Evolutionary conservation across 1,140 invertebrate genomes (phyloP).

Genomic region (Penaeus japonicus): DNA sequence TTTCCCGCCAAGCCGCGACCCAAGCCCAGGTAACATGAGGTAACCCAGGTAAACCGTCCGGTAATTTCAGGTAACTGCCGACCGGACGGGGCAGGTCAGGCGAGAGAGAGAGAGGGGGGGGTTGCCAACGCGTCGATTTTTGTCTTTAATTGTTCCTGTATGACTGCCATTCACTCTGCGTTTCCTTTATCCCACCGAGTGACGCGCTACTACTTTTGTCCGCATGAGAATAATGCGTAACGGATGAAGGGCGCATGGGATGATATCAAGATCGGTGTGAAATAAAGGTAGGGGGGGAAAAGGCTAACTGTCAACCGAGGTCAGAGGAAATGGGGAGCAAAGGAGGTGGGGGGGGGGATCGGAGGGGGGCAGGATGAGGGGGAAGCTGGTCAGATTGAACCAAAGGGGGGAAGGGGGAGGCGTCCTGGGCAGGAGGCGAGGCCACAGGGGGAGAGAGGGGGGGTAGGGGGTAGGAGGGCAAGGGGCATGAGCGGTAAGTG

Average conservation of each 20-base stretch:
- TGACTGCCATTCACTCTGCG: background rate
- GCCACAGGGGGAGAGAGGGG: too few relatives aligned
- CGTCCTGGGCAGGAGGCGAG: too few relatives aligned
- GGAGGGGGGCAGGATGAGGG: background rate
- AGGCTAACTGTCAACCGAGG: background rate
- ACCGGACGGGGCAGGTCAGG: conserved; percentile 35
- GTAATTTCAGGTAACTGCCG: conserved; percentile 38
- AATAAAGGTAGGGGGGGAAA: too few relatives aligned
- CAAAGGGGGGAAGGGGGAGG: too few relatives aligned
- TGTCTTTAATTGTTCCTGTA: background rate
- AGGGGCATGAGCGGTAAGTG: too few relatives aligned
- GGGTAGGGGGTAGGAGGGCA: too few relatives aligned
- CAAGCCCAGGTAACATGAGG: conserved; percentile 29
- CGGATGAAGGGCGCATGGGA: too few relatives aligned
- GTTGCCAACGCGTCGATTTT: conserved; percentile 28
- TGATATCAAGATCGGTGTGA: too few relatives aligned
- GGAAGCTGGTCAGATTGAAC: too few relatives aligned
- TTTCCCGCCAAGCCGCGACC: too few relatives aligned
- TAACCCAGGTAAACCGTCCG: conserved; percentile 25
- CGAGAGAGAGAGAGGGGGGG: background rate
- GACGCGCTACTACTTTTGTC: too few relatives aligned
- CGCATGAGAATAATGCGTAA: background rate
- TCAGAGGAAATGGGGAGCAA: conserved; percentile 39
- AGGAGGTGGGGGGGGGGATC: too few relatives aligned
- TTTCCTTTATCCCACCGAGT: background rate